Conservation (phyloP, 2,888 invertebrate species). For the Andrena minutula region DNA sequence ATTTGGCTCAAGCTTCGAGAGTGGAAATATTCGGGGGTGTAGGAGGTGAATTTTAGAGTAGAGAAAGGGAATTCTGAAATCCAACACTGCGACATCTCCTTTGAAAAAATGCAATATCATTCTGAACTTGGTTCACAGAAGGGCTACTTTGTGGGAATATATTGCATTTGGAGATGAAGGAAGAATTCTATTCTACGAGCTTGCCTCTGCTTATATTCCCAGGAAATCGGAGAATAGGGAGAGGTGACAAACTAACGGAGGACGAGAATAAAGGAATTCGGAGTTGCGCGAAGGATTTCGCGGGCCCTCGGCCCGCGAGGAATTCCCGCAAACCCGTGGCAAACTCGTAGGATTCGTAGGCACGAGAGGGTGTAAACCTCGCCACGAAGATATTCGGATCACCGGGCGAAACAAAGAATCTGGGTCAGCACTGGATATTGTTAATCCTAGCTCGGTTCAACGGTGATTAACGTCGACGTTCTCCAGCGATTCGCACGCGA, state of each 20-base stretch:
- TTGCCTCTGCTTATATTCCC: background rate
- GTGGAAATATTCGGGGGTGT: background rate
- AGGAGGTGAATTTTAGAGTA: too few relatives aligned
- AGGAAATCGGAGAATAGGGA: background rate
- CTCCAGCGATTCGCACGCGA: constrained; percentile 46
- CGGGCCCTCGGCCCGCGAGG: constrained; percentile 21
- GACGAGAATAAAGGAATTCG: background rate
- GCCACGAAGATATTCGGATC: constrained; percentile 37
- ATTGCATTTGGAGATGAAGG: too few relatives aligned
- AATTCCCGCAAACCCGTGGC: constrained; percentile 36
- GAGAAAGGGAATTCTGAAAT: too few relatives aligned
- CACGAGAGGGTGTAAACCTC: constrained; percentile 12
- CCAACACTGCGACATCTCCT: too few relatives aligned
- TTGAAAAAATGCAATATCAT: too few relatives aligned
- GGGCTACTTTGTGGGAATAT: too few relatives aligned
- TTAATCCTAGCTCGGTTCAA: constrained; percentile 57
- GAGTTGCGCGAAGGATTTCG: constrained; percentile 16
- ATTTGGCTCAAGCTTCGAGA: background rate
- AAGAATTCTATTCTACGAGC: too few relatives aligned
- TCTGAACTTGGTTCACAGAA: too few relatives aligned
- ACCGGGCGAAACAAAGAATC: constrained; percentile 56
- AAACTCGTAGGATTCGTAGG: constrained; percentile 21
- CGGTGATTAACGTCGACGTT: constrained; percentile 60
- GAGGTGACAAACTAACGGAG: background rate
- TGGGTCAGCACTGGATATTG: constrained; percentile 61